Conservation (phyloP, 2,888 invertebrate species). For the Coecobrya sp. region DNA sequence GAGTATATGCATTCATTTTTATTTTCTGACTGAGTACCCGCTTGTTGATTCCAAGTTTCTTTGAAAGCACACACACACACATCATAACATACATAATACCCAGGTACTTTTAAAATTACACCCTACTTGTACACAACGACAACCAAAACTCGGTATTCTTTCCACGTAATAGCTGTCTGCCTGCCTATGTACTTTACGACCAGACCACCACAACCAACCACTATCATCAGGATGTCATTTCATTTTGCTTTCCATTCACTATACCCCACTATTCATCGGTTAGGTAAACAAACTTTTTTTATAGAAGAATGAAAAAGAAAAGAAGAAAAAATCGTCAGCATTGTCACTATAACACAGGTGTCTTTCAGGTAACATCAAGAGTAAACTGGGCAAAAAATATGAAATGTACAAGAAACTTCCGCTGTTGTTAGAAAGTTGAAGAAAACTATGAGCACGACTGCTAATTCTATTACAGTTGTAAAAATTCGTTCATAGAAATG, state of each 20-base stretch:
- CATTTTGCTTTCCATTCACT: background rate
- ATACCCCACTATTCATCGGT: slow-evolving; percentile 4
- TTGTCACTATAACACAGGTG: slow-evolving; percentile 28
- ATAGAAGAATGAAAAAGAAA: slow-evolving; percentile 4
- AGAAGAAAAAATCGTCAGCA: slow-evolving; percentile 21
- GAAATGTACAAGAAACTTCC: slow-evolving; percentile 1
- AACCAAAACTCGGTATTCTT: background rate
- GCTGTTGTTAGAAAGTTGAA: slow-evolving; percentile 29
- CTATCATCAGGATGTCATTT: background rate
- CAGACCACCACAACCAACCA: background rate
- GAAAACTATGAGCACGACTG: background rate
- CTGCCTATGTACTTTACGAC: background rate
- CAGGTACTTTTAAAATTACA: background rate
- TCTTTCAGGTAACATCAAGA: slow-evolving; percentile 28
- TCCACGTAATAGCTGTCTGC: background rate
- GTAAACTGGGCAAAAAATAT: slow-evolving; percentile 33
- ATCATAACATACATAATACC: background rate
- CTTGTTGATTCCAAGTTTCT: slow-evolving; percentile 47
- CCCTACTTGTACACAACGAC: background rate
- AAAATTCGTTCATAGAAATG: background rate
- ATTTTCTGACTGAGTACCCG: background rate
- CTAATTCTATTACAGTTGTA: background rate
- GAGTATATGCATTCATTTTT: slow-evolving; percentile 1
- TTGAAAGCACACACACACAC: background rate
- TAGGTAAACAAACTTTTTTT: slow-evolving; percentile 52